Base-by-base conservation (phyloP, 2,797 vertebrate species). In the Channa striata region DNA sequence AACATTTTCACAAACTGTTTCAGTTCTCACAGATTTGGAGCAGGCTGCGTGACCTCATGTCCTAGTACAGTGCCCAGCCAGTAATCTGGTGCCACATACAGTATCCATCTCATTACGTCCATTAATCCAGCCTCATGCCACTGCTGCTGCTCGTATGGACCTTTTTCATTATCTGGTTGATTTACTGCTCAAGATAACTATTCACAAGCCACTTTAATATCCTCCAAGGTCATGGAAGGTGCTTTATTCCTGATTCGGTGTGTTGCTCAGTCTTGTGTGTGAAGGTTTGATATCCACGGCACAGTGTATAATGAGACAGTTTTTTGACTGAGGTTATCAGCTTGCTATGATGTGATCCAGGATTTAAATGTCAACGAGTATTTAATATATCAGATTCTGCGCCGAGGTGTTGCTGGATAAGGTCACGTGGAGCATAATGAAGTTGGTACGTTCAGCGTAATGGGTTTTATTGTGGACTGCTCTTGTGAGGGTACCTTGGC, bases 281-380 rank as follows among this genome's bases (percentile, higher is more conserved):
- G 65, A 69, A 51, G 42, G 30, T 56, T 64, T 61, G 62, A 77
- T 72, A 65, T 80, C 67, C 63, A 61, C 77, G 44, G 56, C 60
- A 30, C 33, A 10, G 20, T 4, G 19, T 46, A 40, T 68, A 77
- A 76, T 63, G 56, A 74, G 49, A 68, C 25, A 0, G 48, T 74
- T 52, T 59, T 46, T 33, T 48, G 43, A 42, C 66, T 0, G 56
- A 72, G 77, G 78, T 81, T 70, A 65, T 46, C 49, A 6, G 62
- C 63, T 77, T 20, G 8, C 25, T 49, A 17, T 8, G 52, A 78
- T 71, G 40, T 66, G 77, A 72, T 83, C 59, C 69, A 17, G 53
- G 47, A 77, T 80, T 75, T 67, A 84, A 87, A 88, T 83, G 85
- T 87, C 80, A 89, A 77, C 75, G 78, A 80, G 40, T 60, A 33